These are phyloP conservation scores for Scaptomyza pallida DNA, from an alignment of 1,140 invertebrate genomes.

Conservation along the genomic window DNA sequence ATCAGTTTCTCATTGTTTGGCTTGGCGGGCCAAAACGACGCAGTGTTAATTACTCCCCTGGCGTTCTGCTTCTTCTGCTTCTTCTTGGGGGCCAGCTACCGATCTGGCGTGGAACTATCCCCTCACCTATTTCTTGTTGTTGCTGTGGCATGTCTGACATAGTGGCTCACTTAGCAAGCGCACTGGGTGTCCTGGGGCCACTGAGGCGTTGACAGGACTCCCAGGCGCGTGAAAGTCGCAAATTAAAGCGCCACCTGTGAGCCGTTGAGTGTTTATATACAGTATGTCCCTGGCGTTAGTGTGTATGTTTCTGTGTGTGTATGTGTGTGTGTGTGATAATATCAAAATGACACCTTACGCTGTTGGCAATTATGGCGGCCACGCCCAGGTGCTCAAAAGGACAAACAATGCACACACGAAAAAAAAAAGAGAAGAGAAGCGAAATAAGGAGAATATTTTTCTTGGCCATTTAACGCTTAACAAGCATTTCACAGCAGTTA, in stretches of 20 bases:
- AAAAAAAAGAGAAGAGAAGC: background rate
- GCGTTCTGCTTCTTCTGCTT: constrained; percentile 7
- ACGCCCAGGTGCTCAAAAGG: constrained; percentile 24
- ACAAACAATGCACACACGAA: background rate
- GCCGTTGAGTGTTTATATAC: background rate
- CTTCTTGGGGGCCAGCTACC: constrained; percentile 9
- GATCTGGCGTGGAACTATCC: background rate
- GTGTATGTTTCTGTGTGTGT: background rate
- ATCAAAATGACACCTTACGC: constrained; percentile 42
- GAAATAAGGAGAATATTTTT: constrained; percentile 27
- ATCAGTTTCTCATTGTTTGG: constrained; percentile 68
- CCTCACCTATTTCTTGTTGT: background rate
- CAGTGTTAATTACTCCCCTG: constrained; percentile 78
- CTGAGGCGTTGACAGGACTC: constrained; percentile 41
- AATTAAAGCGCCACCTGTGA: constrained; percentile 76
- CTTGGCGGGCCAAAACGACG: constrained; percentile 54
- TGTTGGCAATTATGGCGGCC: constrained; percentile 53
- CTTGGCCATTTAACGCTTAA: constrained; percentile 64
- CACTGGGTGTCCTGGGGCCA: background rate
- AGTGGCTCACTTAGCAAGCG: constrained; percentile 71
- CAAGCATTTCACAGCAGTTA: constrained; percentile 66
- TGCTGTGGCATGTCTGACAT: constrained; percentile 54
- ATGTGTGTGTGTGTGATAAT: constrained; percentile 44
- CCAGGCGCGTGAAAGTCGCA: constrained; percentile 57
- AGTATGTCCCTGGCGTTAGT: too few species aligned